Percentiles rank a stretch among this genome's conserved stretches.
These are phyloP conservation scores for Cerceris rybyensis DNA, from an alignment of 2,888 invertebrate species.

Conservation along the genomic window DNA sequence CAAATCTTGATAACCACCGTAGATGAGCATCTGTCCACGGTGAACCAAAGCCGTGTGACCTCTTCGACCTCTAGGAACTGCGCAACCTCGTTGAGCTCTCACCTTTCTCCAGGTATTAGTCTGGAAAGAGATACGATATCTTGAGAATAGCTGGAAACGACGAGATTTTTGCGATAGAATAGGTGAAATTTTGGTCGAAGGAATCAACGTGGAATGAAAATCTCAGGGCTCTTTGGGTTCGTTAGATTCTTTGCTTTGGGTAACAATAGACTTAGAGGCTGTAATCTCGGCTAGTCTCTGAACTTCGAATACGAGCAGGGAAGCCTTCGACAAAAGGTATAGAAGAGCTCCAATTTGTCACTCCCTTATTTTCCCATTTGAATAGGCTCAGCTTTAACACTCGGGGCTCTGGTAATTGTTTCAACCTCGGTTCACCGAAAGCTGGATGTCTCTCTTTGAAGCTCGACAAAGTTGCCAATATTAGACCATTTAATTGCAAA, in stretches of 20 bases:
- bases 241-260: background rate
- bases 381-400: slow-evolving; percentile 45
- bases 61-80: slow-evolving; percentile 89
- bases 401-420: slow-evolving; percentile 33
- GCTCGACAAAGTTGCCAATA: background rate
- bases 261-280: slow-evolving; percentile 48
- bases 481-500: background rate
- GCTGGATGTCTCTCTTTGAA: background rate
- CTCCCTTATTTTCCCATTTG: slow-evolving; percentile 50
- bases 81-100: slow-evolving; percentile 83
- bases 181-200: background rate
- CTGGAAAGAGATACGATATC: slow-evolving; percentile 71
- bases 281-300: slow-evolving; percentile 35
- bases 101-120: slow-evolving; percentile 85
- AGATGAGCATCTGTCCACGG: slow-evolving; percentile 90
- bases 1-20: slow-evolving; percentile 94
- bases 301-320: slow-evolving; percentile 34
- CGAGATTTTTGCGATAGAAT: background rate
- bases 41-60: slow-evolving; percentile 93
- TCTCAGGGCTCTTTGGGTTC: background rate
- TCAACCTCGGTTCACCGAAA: slow-evolving; percentile 1
- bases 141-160: background rate
- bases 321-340: slow-evolving; percentile 61
- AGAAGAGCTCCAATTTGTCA: slow-evolving; percentile 64
- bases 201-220: background rate